phyloP scores from a whole-genome alignment of 2,888 invertebrate species.

The Catonia carolina region DNA sequence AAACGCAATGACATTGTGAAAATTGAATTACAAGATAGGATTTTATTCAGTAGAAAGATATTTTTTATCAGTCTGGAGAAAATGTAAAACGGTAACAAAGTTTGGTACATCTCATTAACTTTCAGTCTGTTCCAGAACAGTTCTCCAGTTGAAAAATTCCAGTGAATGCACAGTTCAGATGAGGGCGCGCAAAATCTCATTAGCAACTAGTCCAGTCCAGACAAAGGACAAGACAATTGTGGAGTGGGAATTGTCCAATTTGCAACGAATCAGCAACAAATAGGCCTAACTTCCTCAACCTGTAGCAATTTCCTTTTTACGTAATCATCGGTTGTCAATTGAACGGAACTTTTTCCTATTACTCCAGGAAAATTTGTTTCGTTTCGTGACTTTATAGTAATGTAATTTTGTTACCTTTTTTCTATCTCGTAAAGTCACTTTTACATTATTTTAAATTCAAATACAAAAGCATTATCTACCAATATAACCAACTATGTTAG shows the following conservation, averaged over 20 bases:
- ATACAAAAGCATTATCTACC: too few relatives aligned
- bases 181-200: conserved; percentile 6
- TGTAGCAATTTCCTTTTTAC: conserved; percentile 10
- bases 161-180: background rate
- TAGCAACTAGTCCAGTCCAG: background rate
- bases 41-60: too few relatives aligned
- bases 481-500: too few relatives aligned
- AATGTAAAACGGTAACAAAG: background rate
- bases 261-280: conserved; percentile 6
- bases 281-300: conserved; percentile 7
- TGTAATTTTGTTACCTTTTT: too few relatives aligned
- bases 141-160: background rate
- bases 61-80: too few relatives aligned
- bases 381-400: too few relatives aligned
- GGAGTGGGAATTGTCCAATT: conserved; percentile 10
- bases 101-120: conserved; percentile 8
- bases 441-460: too few relatives aligned
- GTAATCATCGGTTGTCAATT: conserved; percentile 7
- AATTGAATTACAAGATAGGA: too few relatives aligned
- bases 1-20: too few relatives aligned
- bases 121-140: background rate
- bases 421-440: too few relatives aligned
- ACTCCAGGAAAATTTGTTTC: too few relatives aligned
- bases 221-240: conserved; percentile 14
- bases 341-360: background rate